Evolutionary conservation across 2,797 vertebrate genomes (phyloP), one percentile per base, ranked within the genome.

Genomic region (Anniella stebbinsi): DNA sequence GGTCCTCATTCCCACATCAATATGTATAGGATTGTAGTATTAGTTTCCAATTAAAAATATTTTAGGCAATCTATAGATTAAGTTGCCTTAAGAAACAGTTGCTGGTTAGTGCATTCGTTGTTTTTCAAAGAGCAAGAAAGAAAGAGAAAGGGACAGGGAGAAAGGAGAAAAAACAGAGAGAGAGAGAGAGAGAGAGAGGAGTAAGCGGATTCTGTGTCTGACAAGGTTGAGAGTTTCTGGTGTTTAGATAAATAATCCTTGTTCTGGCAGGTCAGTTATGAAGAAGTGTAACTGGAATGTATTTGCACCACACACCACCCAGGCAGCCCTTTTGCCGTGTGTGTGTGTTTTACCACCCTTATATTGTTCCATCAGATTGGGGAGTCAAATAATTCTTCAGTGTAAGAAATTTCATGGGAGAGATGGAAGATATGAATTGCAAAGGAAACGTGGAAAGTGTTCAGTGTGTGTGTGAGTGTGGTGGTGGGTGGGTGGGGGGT

Each of bases 361-460:
- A 33, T 25, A 48, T 80, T 70, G 66, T 17, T 70, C n/a, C 18
- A 41, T 18, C 36, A 57, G 67, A 30, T 23, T 76, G 63, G 18
- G 38, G 33, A 60, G 30, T 33, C 4, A 72, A 38, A 67, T n/a
- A 92, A 76, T 51, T 82, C 85, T 93, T 89, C 89, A 90, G 92
- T 84, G 89, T 89, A 83, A 92, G 80, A 78, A n/a, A 91, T 88
- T 33, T 38, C 73, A 10, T 67, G 91, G 70, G 77, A 93, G 89
- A 90, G 57, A 86, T 8, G 54, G 54, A 91, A 89, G 88, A 80
- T 94, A 93, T 86, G 86, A 89, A 92, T 86, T 93, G 91, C 86
- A 84, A 73, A 82, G 72, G 86, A 72, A 89, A 87, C 75, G 67
- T 93, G 70, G 93, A 84, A 88, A 92, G 17, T 72, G 10, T 9